Evolutionary conservation across 2,113 vertebrate species (phyloP).

Genomic region (Anser cygnoides): DNA sequence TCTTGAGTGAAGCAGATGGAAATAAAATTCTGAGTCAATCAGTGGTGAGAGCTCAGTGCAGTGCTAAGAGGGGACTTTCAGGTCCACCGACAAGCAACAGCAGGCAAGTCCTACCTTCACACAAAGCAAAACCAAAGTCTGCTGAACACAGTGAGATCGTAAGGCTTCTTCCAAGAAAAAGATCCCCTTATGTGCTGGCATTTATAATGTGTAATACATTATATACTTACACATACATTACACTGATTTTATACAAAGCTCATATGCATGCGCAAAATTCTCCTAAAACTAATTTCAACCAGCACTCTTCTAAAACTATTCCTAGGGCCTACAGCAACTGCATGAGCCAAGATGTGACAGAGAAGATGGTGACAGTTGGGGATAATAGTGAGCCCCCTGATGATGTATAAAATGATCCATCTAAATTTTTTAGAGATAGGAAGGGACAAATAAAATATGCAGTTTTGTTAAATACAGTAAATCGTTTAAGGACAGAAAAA

Average conservation of each 20-base stretch:
- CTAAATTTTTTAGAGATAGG: not conserved
- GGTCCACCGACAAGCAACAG: not conserved
- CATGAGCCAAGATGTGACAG: not conserved
- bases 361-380: not conserved
- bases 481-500: not conserved
- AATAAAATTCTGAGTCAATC: not conserved
- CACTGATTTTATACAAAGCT: not conserved
- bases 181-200: not conserved
- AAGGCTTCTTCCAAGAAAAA: not conserved
- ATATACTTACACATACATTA: not conserved
- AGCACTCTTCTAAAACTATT: not conserved
- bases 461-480: not conserved
- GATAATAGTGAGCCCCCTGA: not conserved
- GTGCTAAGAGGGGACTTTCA: not conserved
- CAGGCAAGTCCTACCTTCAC: not conserved
- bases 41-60: not conserved
- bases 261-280: not conserved
- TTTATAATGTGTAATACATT: not conserved
- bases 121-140: not conserved
- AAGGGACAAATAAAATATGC: not conserved
- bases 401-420: not conserved
- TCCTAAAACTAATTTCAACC: not conserved
- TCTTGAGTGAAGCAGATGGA: not conserved
- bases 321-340: not conserved
- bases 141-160: not conserved